phyloP scores from a whole-genome alignment of 2,797 vertebrate species.

The Ctenopoma multispine region DNA sequence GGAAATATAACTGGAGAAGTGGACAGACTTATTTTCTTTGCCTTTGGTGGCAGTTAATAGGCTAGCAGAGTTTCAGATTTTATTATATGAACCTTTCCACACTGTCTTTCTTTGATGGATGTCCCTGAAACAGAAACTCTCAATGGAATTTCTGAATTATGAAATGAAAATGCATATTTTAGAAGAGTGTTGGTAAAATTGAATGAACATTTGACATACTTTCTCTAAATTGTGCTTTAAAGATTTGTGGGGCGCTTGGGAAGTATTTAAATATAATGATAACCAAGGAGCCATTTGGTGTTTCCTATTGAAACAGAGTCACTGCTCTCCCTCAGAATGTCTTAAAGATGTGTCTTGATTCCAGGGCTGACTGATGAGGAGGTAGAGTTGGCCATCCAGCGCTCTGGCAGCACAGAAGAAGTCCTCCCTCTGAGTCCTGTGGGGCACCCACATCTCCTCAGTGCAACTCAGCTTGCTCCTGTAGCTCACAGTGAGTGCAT shows the following conservation, averaged over 20 bases:
- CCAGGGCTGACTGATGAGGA: slow-evolving; percentile 96
- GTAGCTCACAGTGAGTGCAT: slow-evolving; percentile 88
- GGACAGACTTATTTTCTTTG: slow-evolving; percentile 86
- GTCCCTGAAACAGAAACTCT: slow-evolving; percentile 68
- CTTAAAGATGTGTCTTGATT: slow-evolving; percentile 57
- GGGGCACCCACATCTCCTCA: slow-evolving; percentile 75
- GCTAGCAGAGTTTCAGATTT: slow-evolving; percentile 78
- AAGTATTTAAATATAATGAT: slow-evolving; percentile 70
- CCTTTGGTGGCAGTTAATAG: slow-evolving; percentile 86
- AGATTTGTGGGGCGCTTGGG: slow-evolving; percentile 69
- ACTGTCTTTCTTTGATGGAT: slow-evolving; percentile 71
- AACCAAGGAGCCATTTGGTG: slow-evolving; percentile 59
- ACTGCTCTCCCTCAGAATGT: slow-evolving; percentile 6
- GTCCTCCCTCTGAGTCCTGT: slow-evolving; percentile 78
- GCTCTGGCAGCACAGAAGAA: slow-evolving; percentile 89
- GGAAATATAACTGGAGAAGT: slow-evolving; percentile 88
- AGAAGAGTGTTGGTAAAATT: slow-evolving; percentile 62
- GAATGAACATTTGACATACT: slow-evolving; percentile 69
- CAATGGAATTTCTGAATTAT: slow-evolving; percentile 71
- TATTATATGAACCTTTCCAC: slow-evolving; percentile 76
- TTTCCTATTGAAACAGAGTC: slow-evolving; percentile 55
- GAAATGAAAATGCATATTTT: slow-evolving; percentile 77
- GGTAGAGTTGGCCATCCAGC: slow-evolving; percentile 96
- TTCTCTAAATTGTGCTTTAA: slow-evolving; percentile 72
- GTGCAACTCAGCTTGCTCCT: slow-evolving; percentile 80